Conservation (phyloP, 1,140 invertebrate species). For the Megathymus violae region DNA sequence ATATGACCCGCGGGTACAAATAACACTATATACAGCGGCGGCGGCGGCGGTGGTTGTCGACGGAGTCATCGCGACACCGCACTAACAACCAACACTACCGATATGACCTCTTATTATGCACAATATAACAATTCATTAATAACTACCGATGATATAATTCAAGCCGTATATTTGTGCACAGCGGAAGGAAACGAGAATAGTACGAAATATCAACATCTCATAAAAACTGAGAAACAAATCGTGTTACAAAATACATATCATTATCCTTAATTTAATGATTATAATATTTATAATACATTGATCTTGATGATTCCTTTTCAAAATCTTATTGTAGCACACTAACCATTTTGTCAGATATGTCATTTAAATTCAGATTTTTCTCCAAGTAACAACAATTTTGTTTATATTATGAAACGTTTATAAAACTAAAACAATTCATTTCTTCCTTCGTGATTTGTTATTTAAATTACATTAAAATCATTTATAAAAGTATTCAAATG, state of each 20-base stretch:
- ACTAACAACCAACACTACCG: constrained; percentile 55
- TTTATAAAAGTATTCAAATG: constrained; percentile 54
- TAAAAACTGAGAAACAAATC: constrained; percentile 77
- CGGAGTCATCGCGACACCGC: no score
- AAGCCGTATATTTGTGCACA: constrained; percentile 77
- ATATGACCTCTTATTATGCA: constrained; percentile 70
- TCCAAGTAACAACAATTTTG: constrained; percentile 80
- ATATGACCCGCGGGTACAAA: constrained; percentile 69
- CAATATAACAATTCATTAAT: constrained; percentile 70
- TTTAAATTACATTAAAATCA: constrained; percentile 61
- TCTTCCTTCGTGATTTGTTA: constrained; percentile 56
- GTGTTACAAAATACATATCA: constrained; percentile 81
- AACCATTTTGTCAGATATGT: constrained; percentile 84
- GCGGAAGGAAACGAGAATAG: constrained; percentile 69
- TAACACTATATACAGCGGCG: constrained; percentile 61
- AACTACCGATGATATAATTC: constrained; percentile 50
- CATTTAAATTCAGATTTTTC: constrained; percentile 82
- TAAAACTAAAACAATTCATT: constrained; percentile 63
- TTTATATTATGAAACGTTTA: constrained; percentile 67
- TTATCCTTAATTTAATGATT: constrained; percentile 79
- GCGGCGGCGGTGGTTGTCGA: constrained; percentile 11
- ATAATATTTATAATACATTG: constrained; percentile 81
- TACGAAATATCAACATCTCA: constrained; percentile 75
- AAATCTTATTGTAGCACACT: constrained; percentile 82
- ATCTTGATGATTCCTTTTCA: constrained; percentile 75